Conservation (phyloP, 2,888 invertebrate genomes). For the Galeruca laticollis region DNA sequence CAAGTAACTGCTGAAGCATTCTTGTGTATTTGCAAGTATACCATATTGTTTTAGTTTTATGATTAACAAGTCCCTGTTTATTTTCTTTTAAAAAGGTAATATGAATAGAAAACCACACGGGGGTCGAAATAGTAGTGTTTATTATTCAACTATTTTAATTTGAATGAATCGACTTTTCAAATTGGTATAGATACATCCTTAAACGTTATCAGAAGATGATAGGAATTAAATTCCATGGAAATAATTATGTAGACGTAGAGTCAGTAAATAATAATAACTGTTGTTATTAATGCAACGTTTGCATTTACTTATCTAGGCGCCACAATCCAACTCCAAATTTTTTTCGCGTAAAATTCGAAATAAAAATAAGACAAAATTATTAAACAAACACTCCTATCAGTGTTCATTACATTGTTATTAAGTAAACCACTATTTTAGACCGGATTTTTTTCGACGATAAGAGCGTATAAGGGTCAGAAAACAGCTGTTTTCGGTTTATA, state of each 20-base stretch:
- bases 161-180: no score
- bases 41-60: no score
- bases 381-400: conserved; percentile 32
- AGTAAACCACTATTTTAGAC: conserved; percentile 29
- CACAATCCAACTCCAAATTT: not conserved
- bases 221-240: not conserved
- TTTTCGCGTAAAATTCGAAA: conserved; percentile 3
- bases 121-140: no score
- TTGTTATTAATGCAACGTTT: not conserved
- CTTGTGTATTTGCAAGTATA: no score
- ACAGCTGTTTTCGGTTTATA: conserved; percentile 53
- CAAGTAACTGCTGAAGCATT: no score
- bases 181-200: no score
- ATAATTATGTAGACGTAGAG: not conserved
- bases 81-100: no score
- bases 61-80: no score
- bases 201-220: not conserved
- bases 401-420: conserved; percentile 31
- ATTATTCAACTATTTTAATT: no score
- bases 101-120: no score
- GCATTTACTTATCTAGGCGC: conserved; percentile 22
- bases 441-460: conserved; percentile 35
- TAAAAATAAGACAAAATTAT: conserved; percentile 24
- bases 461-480: conserved; percentile 47
- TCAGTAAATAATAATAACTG: not conserved